A percentile compares a stretch with the other conserved stretches of the same genome.
phyloP scores from a whole-genome alignment of 1,140 invertebrate species.

The Manduca sexta region DNA sequence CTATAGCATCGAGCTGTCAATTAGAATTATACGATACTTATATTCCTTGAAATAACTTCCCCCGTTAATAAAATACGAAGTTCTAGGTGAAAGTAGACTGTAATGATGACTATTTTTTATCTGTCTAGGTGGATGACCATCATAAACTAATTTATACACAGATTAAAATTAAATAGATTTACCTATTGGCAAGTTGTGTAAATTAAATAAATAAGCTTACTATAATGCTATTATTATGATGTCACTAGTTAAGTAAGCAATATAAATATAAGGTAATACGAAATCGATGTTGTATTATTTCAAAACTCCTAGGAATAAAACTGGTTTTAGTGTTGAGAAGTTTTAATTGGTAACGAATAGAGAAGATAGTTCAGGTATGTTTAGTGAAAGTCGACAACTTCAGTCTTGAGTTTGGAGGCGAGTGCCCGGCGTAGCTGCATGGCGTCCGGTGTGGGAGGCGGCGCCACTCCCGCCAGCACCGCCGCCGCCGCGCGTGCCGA shows the following conservation, averaged over 20 bases:
- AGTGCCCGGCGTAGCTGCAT: slow-evolving; percentile 86
- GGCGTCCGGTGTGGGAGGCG: slow-evolving; percentile 47
- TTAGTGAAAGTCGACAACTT: slow-evolving; percentile 77
- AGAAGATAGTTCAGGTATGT: slow-evolving; percentile 4
- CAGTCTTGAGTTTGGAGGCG: slow-evolving; percentile 86
- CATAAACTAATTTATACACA: slow-evolving; percentile 72
- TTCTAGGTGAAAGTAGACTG: slow-evolving; percentile 66
- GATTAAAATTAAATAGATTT: slow-evolving; percentile 67
- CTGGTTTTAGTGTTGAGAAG: not conserved
- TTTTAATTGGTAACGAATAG: not conserved
- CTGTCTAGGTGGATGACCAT: slow-evolving; percentile 70
- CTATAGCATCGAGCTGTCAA: slow-evolving; percentile 66
- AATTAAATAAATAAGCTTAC: slow-evolving; percentile 73
- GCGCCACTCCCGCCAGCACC: slow-evolving; percentile 69
- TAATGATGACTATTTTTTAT: slow-evolving; percentile 68
- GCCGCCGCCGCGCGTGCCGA: slow-evolving; percentile 81
- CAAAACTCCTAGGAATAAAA: slow-evolving; percentile 2
- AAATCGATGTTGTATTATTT: slow-evolving; percentile 30
- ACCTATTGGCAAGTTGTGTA: slow-evolving; percentile 72
- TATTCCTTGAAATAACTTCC: slow-evolving; percentile 69
- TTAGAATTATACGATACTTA: slow-evolving; percentile 63
- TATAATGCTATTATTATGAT: slow-evolving; percentile 70
- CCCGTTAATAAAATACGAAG: slow-evolving; percentile 40
- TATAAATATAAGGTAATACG: slow-evolving; percentile 68
- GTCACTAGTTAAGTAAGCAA: slow-evolving; percentile 73